Evolutionary conservation across 2,113 vertebrate species (phyloP), one percentile per base, ranked within the genome.

Genomic region (Brachypodius melanocephalos): DNA sequence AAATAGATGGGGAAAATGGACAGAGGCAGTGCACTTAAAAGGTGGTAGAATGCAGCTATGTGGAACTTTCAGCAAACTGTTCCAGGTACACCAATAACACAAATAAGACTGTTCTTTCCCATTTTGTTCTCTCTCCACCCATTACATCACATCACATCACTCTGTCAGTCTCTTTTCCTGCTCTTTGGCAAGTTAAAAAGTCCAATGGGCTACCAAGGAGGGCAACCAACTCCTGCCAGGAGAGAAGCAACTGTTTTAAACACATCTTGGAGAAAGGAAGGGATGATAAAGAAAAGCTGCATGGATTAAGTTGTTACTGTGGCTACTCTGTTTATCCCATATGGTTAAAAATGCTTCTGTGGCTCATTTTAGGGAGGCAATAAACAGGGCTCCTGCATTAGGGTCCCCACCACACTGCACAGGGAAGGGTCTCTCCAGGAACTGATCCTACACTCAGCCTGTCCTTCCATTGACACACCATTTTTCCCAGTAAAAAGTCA

Each of bases 111-210:
- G 11, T 11, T 34, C 34, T 48, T 81, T 24, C 20, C 38, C 17
- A 20, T 51, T 77, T 77, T 71, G 17, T 13, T 65, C 78, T 68
- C 2, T 6, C 29, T 29, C 51, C 21, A 57, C 48, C 25, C 0
- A 0, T 54, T 38, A 31, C 10, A 29, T 22, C 34, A 42, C 0
- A 0, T 54, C 34, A 31, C 10, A 29, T 22, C 34, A 42, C 8
- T 68, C 26, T 42, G 4, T 14, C 74, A 19, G 21, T 13, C 61
- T 34, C 31, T 58, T 46, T 25, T 42, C 40, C 52, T 77, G 24
- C 54, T 46, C 43, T 67, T 28, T 45, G 32, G 36, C 0, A 1
- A 79, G 20, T 79, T 72, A 72, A 72, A 55, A 48, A 32, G 4
- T 6, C 29, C 61, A 73, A n/a, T 1, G 14, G 61, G 63, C 52